Evolutionary conservation across 2,888 invertebrate species (phyloP).

Genomic region (Zaprionus bogoriensis): DNA sequence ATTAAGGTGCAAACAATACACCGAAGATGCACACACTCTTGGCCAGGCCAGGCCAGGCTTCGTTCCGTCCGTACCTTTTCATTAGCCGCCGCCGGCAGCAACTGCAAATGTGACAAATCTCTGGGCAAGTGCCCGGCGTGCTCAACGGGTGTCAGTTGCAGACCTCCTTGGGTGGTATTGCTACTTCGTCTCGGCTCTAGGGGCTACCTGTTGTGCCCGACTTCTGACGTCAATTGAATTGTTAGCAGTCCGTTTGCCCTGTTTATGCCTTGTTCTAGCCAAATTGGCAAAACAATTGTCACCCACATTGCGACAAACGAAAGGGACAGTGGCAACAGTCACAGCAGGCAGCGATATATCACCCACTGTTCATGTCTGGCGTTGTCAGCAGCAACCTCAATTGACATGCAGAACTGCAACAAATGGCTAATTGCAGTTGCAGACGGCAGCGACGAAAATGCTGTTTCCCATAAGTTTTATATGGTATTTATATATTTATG

Average conservation of each 20-base stretch:
- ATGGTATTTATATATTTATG: too few species aligned
- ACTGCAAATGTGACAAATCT: conserved; percentile 49
- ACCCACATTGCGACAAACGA: conserved; percentile 10
- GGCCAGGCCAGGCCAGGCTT: conserved; percentile 19
- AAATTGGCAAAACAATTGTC: conserved; percentile 52
- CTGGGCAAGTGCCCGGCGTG: conserved; percentile 10
- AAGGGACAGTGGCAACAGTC: conserved; percentile 39
- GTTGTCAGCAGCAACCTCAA: background rate
- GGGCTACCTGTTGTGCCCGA: conserved; percentile 31
- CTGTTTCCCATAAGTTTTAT: too few species aligned
- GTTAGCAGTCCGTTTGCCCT: conserved; percentile 8
- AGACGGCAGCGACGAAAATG: too few species aligned
- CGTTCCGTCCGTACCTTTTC: conserved; percentile 21
- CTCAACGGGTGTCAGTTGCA: conserved; percentile 18
- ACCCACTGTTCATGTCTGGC: conserved; percentile 2
- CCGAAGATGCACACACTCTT: conserved; percentile 31
- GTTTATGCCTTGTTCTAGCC: background rate
- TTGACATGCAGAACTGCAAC: background rate
- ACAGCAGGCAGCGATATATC: conserved; percentile 23
- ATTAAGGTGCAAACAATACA: conserved; percentile 71
- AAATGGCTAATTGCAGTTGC: conserved; percentile 8
- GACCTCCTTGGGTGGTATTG: conserved; percentile 37
- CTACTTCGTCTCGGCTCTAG: background rate
- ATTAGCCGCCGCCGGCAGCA: conserved; percentile 27
- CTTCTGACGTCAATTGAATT: conserved; percentile 45